These are phyloP conservation scores for Brachylomia viminalis DNA, from an alignment of 2,888 invertebrate genomes.

Conservation along the genomic window DNA sequence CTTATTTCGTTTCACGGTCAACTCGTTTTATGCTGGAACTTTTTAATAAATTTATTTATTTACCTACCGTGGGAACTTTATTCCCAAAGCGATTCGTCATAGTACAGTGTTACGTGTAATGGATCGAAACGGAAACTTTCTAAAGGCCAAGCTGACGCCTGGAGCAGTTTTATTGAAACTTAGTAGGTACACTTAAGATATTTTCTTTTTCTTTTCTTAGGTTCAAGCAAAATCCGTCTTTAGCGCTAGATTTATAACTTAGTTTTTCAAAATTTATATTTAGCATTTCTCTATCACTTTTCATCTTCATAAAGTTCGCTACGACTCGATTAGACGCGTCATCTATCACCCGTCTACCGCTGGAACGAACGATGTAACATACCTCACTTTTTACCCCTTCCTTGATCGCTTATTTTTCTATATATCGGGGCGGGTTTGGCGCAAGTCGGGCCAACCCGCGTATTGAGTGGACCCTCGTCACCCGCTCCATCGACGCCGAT, in stretches of 20 bases:
- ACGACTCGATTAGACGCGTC: conserved; percentile 26
- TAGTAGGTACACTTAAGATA: not conserved
- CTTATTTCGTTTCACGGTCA: conserved; percentile 13
- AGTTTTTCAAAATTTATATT: conserved; percentile 9
- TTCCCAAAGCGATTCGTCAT: conserved; percentile 37
- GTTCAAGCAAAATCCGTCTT: not conserved
- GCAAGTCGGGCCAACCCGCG: not conserved
- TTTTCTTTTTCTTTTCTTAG: conserved; percentile 8
- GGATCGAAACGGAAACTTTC: conserved; percentile 47
- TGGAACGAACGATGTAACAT: conserved; percentile 12
- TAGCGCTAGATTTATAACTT: not conserved
- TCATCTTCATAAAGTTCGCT: not conserved
- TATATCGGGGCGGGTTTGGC: conserved; percentile 16
- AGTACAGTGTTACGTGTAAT: conserved; percentile 44
- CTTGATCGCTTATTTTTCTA: conserved; percentile 50
- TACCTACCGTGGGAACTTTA: conserved; percentile 31
- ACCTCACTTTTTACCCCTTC: conserved; percentile 44
- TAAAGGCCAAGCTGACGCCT: conserved; percentile 43
- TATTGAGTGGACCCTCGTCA: conserved; percentile 56
- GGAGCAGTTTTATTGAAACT: conserved; percentile 11
- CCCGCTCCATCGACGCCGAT: conserved; percentile 5
- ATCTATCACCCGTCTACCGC: conserved; percentile 48
- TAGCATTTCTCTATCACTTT: not conserved
- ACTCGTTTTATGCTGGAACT: conserved; percentile 10
- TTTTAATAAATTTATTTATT: conserved; percentile 48